Base-by-base conservation (phyloP, 2,797 vertebrate genomes). In the Picus viridis region DNA sequence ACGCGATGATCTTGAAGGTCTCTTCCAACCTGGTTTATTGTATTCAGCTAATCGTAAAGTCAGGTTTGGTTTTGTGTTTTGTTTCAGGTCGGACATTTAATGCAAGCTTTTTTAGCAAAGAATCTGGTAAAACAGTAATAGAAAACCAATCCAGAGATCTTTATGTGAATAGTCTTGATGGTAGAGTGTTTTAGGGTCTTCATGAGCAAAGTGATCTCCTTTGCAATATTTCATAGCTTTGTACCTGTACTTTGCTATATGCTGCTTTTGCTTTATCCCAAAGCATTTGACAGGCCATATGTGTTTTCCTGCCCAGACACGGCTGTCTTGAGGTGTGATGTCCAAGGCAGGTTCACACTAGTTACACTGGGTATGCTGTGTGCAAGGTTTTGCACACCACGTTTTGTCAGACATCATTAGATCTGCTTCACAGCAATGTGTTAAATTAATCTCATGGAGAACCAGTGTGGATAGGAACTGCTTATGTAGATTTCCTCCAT, bases 331-430 rank as follows among this genome's bases (percentile, higher is more conserved):
- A 20, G 59, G 26, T 3, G 0, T 39, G 70, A 63, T 59, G 24
- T 16, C 34, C 62, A 43, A 53, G 67, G 45, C 39, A 24, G n/a
- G 56, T 92, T 83, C 24, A 5, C 0, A 0, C 5, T 54, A 29
- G 29, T 56, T 34, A 3, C 0, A 0, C 51, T 27, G 29, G 20
- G 2, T 68, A 58, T 47, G 83, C 59, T 73, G 24, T 54, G 24
- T 3, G 2, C 9, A 2, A 6, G 0, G 2, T 89, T 88, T 45
- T 8, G 0, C 32, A 32, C 8, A 29, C 24, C 22, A 30, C 29
- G 13, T 79, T 85, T 79, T 10, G 3, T 61, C 0, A 2, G 64
- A 10, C 7, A 9, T 54, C 30, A 4, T 54, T 65, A 11, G 10
- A 11, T 22, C 24, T 56, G 32, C 32, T 61, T 36, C 72, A 13